These are phyloP conservation scores for Tetraodon nigroviridis DNA, from an alignment of 2,113 vertebrate species.

Conservation along the genomic window DNA sequence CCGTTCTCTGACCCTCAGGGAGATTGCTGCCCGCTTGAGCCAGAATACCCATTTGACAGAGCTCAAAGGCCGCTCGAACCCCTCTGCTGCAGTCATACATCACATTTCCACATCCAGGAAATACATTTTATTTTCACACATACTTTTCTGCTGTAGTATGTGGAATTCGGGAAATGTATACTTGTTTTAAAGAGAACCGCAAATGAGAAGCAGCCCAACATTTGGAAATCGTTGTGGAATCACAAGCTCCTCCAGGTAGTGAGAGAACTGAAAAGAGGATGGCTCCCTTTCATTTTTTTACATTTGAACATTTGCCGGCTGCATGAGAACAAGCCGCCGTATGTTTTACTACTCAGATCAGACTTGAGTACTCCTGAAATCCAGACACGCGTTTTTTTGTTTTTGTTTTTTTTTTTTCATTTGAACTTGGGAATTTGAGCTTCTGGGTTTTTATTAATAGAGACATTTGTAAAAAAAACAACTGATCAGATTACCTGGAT, in stretches of 20 bases:
- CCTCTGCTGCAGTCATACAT: conserved; percentile 37
- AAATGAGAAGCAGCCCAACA: not conserved
- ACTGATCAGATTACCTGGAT: conserved; percentile 10
- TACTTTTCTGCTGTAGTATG: conserved; percentile 1
- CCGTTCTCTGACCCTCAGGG: conserved; percentile 58
- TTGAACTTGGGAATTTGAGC: conserved; percentile 5
- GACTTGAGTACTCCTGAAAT: conserved; percentile 23
- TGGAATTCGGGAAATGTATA: conserved; percentile 16
- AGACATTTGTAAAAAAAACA: conserved; percentile 13
- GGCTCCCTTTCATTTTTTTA: conserved; percentile 1
- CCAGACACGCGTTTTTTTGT: not conserved
- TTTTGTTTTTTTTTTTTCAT: conserved; percentile 7
- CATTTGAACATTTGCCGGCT: conserved; percentile 18
- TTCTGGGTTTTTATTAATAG: conserved; percentile 11
- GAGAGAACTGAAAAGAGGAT: not conserved
- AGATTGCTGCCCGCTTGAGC: conserved; percentile 53
- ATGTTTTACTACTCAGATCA: conserved; percentile 10
- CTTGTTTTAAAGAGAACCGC: not conserved
- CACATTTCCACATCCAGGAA: conserved; percentile 24
- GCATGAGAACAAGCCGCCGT: conserved; percentile 6
- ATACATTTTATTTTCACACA: conserved; percentile 28
- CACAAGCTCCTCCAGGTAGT: not conserved
- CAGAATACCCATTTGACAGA: conserved; percentile 56
- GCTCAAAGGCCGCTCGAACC: conserved; percentile 52
- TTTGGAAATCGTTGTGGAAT: not conserved